phyloP scores from a whole-genome alignment of 1,140 invertebrate species.

The Platorchestia sp. region DNA sequence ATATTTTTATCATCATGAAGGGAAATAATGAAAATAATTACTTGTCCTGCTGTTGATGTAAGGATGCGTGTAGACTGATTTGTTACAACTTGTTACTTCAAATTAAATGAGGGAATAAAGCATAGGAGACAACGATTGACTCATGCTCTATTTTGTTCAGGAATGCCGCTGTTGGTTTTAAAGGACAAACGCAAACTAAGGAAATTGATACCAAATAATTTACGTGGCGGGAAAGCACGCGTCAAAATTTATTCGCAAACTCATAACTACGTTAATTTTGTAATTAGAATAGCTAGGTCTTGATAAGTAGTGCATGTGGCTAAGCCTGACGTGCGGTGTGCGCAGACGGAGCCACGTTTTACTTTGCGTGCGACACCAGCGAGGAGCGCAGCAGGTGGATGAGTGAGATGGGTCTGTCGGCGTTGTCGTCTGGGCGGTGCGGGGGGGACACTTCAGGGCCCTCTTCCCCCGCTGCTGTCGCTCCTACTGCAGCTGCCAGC shows the following conservation, averaged over 20 bases:
- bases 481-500: slow-evolving; percentile 54
- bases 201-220: neutral
- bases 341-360: slow-evolving; percentile 79
- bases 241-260: neutral
- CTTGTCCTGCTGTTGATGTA: neutral
- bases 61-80: neutral
- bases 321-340: too few relatives aligned
- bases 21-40: neutral
- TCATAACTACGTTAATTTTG: neutral
- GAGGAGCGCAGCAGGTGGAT: slow-evolving; percentile 79
- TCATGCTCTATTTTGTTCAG: neutral
- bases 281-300: too few relatives aligned
- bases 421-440: slow-evolving; percentile 69
- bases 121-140: neutral
- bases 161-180: neutral
- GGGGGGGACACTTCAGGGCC: slow-evolving; percentile 31
- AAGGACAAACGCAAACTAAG: neutral
- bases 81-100: neutral
- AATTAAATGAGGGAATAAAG: neutral
- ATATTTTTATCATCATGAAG: too few relatives aligned
- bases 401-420: slow-evolving; percentile 74
- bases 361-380: slow-evolving; percentile 87
- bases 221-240: neutral
- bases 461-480: slow-evolving; percentile 47
- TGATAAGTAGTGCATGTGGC: too few relatives aligned